Evolutionary conservation across 2,797 vertebrate genomes (phyloP).

Genomic region (Esox masquinongy): DNA sequence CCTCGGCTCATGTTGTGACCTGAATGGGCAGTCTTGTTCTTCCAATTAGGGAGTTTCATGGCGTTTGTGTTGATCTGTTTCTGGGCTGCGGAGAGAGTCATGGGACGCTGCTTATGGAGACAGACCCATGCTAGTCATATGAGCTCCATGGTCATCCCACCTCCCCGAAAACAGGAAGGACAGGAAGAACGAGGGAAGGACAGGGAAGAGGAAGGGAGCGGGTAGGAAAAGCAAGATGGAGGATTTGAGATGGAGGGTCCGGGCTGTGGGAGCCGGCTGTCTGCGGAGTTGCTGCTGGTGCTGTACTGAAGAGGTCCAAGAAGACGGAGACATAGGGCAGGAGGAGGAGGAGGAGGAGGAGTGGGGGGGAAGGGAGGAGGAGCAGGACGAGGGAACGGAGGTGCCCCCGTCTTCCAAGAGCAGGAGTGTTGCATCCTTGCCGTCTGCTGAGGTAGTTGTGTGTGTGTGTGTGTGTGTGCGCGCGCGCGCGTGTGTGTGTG

Average conservation of each 20-base stretch:
- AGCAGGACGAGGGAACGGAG: slow-evolving; percentile 40
- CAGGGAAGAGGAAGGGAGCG: slow-evolving; percentile 6
- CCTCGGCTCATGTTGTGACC: not conserved
- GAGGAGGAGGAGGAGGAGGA: slow-evolving; percentile 13
- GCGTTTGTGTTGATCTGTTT: not conserved
- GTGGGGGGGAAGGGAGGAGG: slow-evolving; percentile 26
- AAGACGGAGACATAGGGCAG: slow-evolving; percentile 3
- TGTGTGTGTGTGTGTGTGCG: slow-evolving; percentile 28
- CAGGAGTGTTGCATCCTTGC: slow-evolving; percentile 59
- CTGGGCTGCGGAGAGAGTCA: slow-evolving; percentile 63
- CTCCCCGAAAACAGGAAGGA: slow-evolving; percentile 1
- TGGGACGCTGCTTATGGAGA: slow-evolving; percentile 67
- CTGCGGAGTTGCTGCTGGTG: slow-evolving; percentile 66
- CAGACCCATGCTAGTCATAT: slow-evolving; percentile 75
- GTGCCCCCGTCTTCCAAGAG: slow-evolving; percentile 41
- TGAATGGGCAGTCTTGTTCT: slow-evolving; percentile 48
- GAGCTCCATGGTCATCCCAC: slow-evolving; percentile 50
- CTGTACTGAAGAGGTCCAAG: slow-evolving; percentile 49
- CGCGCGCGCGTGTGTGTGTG: slow-evolving; percentile 22
- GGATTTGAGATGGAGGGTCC: slow-evolving; percentile 65
- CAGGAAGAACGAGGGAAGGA: no score
- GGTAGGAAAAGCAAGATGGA: slow-evolving; percentile 71
- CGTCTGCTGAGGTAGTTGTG: slow-evolving; percentile 54
- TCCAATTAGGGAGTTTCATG: slow-evolving; percentile 12
- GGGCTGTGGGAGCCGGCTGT: slow-evolving; percentile 54